Evolutionary conservation across 1,140 invertebrate genomes (phyloP).

Genomic region (Drosophila kepulauana): DNA sequence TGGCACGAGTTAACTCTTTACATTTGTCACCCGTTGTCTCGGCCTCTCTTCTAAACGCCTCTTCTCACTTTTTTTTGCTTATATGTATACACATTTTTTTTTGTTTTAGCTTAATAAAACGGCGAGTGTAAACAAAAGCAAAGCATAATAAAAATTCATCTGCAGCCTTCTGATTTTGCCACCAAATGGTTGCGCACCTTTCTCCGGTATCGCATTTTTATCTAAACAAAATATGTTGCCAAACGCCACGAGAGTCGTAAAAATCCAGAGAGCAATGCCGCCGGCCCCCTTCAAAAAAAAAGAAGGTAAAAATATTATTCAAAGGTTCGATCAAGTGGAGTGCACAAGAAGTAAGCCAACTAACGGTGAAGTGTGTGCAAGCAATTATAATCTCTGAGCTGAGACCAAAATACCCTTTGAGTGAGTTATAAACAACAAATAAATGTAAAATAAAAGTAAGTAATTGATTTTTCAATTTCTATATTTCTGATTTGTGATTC

Average conservation of each 20-base stretch:
- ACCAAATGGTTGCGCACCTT: not conserved
- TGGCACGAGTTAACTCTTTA: not conserved
- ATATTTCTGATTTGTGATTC: too few species aligned
- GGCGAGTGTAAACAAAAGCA: slow-evolving; percentile 43
- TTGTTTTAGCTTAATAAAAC: slow-evolving; percentile 30
- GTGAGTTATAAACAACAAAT: too few species aligned
- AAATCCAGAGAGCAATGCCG: slow-evolving; percentile 11
- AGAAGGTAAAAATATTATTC: not conserved
- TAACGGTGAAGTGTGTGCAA: too few species aligned
- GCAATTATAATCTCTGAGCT: too few species aligned
- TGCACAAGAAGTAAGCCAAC: too few species aligned
- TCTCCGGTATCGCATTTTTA: slow-evolving; percentile 5
- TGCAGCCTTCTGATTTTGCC: not conserved
- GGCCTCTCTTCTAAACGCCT: not conserved
- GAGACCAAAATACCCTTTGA: too few species aligned
- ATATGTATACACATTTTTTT: not conserved
- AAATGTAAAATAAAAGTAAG: too few species aligned
- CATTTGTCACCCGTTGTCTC: not conserved
- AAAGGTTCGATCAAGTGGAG: not conserved
- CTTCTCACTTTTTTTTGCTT: too few species aligned
- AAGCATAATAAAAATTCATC: slow-evolving; percentile 19
- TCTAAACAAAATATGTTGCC: slow-evolving; percentile 36
- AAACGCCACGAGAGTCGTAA: slow-evolving; percentile 27
- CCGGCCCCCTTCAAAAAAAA: not conserved
- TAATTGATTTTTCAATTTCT: too few species aligned